Conservation (phyloP, 2,113 vertebrate genomes). For the Dicentrarchus labrax region DNA sequence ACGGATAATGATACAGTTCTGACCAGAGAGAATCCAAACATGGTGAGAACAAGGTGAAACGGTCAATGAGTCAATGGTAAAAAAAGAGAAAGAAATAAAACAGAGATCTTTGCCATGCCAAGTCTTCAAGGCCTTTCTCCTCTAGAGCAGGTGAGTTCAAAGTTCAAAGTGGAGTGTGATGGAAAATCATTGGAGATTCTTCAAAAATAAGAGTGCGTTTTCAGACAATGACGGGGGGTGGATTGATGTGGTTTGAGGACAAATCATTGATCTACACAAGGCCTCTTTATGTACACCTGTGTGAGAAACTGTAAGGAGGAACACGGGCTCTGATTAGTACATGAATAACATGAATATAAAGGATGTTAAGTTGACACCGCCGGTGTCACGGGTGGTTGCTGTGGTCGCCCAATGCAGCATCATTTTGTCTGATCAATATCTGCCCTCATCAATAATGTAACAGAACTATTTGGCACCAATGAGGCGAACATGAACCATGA, state of each 20-base stretch:
- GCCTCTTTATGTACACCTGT: slow-evolving; percentile 36
- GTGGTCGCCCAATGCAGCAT: slow-evolving; percentile 25
- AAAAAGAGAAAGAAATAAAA: slow-evolving; percentile 69
- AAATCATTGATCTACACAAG: slow-evolving; percentile 63
- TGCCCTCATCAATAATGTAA: slow-evolving; percentile 55
- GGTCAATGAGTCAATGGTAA: slow-evolving; percentile 76
- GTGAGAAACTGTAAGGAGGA: slow-evolving; percentile 27
- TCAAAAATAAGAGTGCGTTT: slow-evolving; percentile 44
- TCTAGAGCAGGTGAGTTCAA: slow-evolving; percentile 65
- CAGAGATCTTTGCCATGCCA: slow-evolving; percentile 47
- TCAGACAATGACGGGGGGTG: slow-evolving; percentile 4
- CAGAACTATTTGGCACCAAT: slow-evolving; percentile 53
- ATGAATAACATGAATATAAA: slow-evolving; percentile 55
- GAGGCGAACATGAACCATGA: slow-evolving; percentile 45
- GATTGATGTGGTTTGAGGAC: slow-evolving; percentile 24
- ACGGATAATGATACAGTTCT: slow-evolving; percentile 73
- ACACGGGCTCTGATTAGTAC: slow-evolving; percentile 24
- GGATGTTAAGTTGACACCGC: slow-evolving; percentile 23
- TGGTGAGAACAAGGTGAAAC: slow-evolving; percentile 73
- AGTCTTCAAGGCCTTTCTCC: slow-evolving; percentile 67
- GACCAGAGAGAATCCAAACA: slow-evolving; percentile 49
- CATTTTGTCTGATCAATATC: slow-evolving; percentile 59
- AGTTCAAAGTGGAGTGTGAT: slow-evolving; percentile 81
- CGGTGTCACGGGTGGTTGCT: slow-evolving; percentile 33
- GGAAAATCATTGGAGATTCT: slow-evolving; percentile 71